Evolutionary conservation across 2,888 invertebrate species (phyloP).

Genomic region (Drosophila paranaensis): DNA sequence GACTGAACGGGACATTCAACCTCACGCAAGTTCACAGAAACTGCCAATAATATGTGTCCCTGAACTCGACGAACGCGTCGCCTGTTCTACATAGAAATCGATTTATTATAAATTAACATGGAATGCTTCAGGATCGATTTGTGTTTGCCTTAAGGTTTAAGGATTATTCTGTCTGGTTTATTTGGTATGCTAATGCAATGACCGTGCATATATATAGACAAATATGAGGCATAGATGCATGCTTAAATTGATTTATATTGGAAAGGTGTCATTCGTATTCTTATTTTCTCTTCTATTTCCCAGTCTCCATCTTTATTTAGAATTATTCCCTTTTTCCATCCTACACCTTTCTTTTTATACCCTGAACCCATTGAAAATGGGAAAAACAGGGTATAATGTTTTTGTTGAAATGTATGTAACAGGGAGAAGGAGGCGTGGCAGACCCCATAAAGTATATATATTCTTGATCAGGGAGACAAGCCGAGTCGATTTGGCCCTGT

Average conservation of each 20-base stretch:
- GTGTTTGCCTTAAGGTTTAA: not conserved
- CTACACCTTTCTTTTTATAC: not conserved
- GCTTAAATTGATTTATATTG: not conserved
- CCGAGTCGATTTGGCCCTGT: no score
- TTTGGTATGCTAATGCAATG: no score
- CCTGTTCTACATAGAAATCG: constrained; percentile 1
- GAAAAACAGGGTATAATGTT: no score
- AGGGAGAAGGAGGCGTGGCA: no score
- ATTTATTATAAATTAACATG: not conserved
- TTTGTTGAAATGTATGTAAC: no score
- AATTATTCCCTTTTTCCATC: not conserved
- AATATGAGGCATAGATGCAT: not conserved
- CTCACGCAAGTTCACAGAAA: constrained; percentile 8
- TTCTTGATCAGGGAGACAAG: no score
- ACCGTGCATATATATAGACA: no score
- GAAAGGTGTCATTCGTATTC: not conserved
- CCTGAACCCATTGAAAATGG: no score
- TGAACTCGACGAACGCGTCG: constrained; percentile 1
- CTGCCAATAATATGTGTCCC: constrained; percentile 25
- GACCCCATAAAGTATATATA: no score
- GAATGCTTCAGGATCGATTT: not conserved
- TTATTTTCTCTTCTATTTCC: not conserved
- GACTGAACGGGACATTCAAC: constrained; percentile 26
- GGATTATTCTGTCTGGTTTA: not conserved
- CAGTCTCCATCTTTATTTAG: not conserved